phyloP scores from a whole-genome alignment of 2,113 vertebrate genomes.

The Eretmochelys imbricata region DNA sequence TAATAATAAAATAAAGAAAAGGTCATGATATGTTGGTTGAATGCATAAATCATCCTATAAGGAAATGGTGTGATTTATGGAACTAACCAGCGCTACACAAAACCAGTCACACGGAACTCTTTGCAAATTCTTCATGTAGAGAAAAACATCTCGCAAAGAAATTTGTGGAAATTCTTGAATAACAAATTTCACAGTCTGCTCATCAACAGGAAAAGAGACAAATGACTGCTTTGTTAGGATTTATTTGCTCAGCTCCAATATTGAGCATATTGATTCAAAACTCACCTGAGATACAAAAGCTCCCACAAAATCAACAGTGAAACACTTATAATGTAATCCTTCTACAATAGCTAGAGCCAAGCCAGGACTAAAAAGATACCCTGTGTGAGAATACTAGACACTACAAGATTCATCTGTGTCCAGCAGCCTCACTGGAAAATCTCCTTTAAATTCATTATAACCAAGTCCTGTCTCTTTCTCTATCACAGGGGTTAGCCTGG shows the following conservation, averaged over 20 bases:
- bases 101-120: neutral
- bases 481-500: neutral
- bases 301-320: constrained; percentile 10
- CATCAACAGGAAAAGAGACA: neutral
- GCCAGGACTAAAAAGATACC: neutral
- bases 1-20: constrained; percentile 13
- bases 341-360: neutral
- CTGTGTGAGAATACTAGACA: neutral
- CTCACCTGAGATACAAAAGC: constrained; percentile 47
- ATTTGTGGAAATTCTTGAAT: neutral
- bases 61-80: neutral
- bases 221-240: constrained; percentile 43
- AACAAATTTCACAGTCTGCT: neutral
- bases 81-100: neutral
- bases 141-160: constrained; percentile 24
- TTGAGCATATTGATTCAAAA: constrained; percentile 30
- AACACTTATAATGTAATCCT: neutral
- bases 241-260: constrained; percentile 2
- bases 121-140: constrained; percentile 6
- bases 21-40: constrained; percentile 28
- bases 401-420: constrained; percentile 8
- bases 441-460: neutral
- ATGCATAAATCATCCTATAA: constrained; percentile 63
- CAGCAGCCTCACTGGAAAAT: neutral
- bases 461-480: neutral